Percentiles rank a stretch among this genome's conserved stretches.
Evolutionary conservation across 2,797 vertebrate species (phyloP).

Genomic region (Diplodus sargus): DNA sequence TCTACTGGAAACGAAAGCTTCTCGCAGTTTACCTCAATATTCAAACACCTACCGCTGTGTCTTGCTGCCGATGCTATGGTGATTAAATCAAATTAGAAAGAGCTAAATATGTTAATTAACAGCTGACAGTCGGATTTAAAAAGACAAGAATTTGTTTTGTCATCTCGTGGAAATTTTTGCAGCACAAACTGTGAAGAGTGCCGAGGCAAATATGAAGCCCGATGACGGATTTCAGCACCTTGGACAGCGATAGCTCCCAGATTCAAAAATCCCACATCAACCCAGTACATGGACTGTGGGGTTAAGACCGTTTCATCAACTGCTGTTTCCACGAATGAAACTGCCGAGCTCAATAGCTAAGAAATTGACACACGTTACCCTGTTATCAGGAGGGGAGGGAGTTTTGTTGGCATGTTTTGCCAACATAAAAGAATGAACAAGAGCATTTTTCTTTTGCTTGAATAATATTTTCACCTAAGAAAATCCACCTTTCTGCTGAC

Average conservation of each 20-base stretch:
- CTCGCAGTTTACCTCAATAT: constrained; percentile 14
- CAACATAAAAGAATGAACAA: neutral
- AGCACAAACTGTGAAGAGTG: constrained; percentile 30
- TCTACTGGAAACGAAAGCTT: constrained; percentile 4
- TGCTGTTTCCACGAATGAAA: neutral
- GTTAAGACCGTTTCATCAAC: neutral
- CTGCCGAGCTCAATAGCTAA: neutral
- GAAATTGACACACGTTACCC: neutral
- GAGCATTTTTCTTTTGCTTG: neutral
- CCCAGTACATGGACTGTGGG: neutral
- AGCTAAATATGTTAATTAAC: neutral
- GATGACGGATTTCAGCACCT: constrained; percentile 35
- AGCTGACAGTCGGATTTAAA: neutral
- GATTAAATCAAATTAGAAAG: neutral
- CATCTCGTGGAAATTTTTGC: constrained; percentile 9
- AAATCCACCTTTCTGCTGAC: too few relatives aligned
- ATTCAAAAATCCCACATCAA: neutral
- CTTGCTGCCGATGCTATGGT: neutral
- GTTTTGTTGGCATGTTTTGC: neutral
- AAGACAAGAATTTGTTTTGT: neutral
- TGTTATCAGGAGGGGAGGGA: neutral
- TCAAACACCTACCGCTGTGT: neutral
- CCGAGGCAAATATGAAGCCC: constrained; percentile 14
- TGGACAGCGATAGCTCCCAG: constrained; percentile 10
- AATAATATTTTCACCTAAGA: neutral